Conservation (phyloP, 2,113 vertebrate species). For the Notarius lentiginosus region DNA sequence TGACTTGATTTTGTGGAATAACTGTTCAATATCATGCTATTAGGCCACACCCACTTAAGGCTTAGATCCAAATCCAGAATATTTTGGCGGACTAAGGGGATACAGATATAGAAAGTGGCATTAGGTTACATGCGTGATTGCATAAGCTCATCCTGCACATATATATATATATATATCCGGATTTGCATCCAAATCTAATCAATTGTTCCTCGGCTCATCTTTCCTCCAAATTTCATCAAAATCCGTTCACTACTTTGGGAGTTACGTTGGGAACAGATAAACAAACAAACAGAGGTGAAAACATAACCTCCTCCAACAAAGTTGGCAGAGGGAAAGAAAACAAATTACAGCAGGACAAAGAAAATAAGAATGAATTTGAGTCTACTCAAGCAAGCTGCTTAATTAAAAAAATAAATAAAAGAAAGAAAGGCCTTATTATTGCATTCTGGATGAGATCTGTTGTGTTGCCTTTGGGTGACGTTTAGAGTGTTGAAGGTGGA, state of each 20-base stretch:
- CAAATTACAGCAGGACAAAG: not conserved
- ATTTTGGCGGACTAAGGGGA: not conserved
- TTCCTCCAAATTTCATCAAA: too few species aligned
- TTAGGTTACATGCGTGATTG: not conserved
- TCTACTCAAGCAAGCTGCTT: not conserved
- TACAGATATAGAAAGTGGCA: not conserved
- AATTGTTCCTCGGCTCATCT: too few species aligned
- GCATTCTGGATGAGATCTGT: not conserved
- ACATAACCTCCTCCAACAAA: too few species aligned
- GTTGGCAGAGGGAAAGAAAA: not conserved
- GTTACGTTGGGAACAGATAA: too few species aligned
- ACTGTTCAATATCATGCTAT: not conserved
- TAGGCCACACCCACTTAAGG: not conserved
- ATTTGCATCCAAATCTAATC: too few species aligned
- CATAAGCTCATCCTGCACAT: too few species aligned
- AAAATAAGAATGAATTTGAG: not conserved
- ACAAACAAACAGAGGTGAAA: too few species aligned
- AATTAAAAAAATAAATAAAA: conserved; percentile 16
- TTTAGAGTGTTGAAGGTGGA: conserved; percentile 5
- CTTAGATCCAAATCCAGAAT: not conserved
- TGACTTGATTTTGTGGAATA: too few species aligned
- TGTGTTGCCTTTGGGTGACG: not conserved
- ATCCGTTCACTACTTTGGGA: too few species aligned
- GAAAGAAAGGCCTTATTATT: not conserved
- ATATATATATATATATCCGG: too few species aligned